phyloP scores from a whole-genome alignment of 1,140 invertebrate species.

The Drosophila miranda region DNA sequence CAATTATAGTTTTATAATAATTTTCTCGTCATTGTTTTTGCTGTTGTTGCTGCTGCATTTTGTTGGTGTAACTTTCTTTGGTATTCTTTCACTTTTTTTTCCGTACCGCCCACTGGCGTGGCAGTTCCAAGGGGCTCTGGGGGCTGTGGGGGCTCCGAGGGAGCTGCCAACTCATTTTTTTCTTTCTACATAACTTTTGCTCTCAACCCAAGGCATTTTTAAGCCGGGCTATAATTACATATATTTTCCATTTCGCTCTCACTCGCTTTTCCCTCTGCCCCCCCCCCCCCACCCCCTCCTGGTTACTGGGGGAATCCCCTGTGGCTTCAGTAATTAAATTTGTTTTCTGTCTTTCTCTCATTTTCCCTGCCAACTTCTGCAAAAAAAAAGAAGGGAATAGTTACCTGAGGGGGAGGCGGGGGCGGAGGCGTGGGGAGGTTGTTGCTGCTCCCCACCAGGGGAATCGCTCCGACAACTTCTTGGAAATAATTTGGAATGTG shows the following conservation, averaged over 20 bases:
- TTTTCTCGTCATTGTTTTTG: constrained; percentile 76
- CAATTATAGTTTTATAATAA: constrained; percentile 75
- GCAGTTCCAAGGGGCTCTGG: too few species aligned
- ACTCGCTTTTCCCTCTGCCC: neutral
- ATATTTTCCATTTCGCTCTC: constrained; percentile 57
- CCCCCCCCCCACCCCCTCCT: neutral
- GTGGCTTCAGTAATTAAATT: constrained; percentile 64
- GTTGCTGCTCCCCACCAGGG: neutral
- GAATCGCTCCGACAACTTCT: constrained; percentile 8
- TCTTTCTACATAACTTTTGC: constrained; percentile 61
- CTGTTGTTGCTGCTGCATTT: constrained; percentile 38
- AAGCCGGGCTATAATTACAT: constrained; percentile 67
- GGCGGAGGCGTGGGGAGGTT: neutral
- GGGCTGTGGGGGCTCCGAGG: constrained; percentile 20
- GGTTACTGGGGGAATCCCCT: constrained; percentile 14
- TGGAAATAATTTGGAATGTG: constrained; percentile 36
- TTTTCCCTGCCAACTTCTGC: constrained; percentile 15
- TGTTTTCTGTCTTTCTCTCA: constrained; percentile 36
- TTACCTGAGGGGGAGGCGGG: neutral
- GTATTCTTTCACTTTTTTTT: constrained; percentile 64
- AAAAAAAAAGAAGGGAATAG: neutral
- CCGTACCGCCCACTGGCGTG: constrained; percentile 41
- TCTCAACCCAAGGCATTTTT: constrained; percentile 66
- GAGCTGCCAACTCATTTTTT: constrained; percentile 58
- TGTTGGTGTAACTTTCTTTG: constrained; percentile 73